Base-by-base conservation (phyloP, 2,888 invertebrate species). In the Erpobdella octoculata region DNA sequence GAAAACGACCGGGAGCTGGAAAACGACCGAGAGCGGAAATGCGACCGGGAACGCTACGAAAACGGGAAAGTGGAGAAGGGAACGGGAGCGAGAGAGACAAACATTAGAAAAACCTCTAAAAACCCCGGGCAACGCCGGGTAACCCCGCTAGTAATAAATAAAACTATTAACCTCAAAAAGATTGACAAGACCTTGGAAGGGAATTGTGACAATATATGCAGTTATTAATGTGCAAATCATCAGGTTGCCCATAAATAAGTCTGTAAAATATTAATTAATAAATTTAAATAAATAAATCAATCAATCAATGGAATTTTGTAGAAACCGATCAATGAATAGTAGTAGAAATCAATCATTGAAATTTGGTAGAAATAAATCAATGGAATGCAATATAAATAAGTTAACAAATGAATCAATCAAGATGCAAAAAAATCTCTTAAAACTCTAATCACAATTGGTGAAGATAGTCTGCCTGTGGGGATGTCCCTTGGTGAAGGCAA, bases 401-500 rank as follows among this genome's bases (percentile, higher is more conserved):
- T 3, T 48, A 68, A 68, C 25, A 28, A 25, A 3, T 25, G 18
- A 12, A 0, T 9, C 33, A 48, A 5, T 18, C 15, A 67, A 9
- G n/a, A 61, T 28, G 38, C 33, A 41, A n/a, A 37, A 48, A 72
- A 48, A 6, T 6, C 33, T 37, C 15, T n/a, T 1, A 12, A 71
- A 15, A 6, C 33, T 21, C n/a, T 21, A 73, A 73, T 73, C 66
- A 75, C 75, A 58, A 69, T 95, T 96, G 0, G 80, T 79, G 75
- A 90, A 87, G 31, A 95, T 87, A 0, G 90, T 89, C 78, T 89
- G 89, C 37, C 95, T 86, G 81, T 93, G 95, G 0, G 95, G 96
- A 15, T 89, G 88, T 0, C 95, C 95, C 80, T 91, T 91, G 0
- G 93, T 92, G 82, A 92, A 95, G 0, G 91, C 89, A 74, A 93